These are phyloP conservation scores for Trichomalopsis sarcophagae DNA, from an alignment of 1,140 invertebrate species.

Conservation along the genomic window DNA sequence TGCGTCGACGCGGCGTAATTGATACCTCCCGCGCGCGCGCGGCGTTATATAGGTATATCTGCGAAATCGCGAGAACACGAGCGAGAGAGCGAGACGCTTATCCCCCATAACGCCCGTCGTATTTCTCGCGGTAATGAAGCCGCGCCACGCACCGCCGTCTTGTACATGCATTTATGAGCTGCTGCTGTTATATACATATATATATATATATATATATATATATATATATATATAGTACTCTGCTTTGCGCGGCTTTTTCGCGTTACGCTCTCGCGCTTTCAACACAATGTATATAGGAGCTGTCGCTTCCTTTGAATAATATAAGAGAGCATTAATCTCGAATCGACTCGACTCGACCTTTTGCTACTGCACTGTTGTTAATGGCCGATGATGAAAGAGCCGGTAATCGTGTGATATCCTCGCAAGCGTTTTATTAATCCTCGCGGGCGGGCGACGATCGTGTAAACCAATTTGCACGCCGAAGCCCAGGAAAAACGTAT, in stretches of 20 bases:
- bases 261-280: background rate
- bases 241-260: background rate
- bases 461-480: conserved; percentile 49
- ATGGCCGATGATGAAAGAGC: conserved; percentile 18
- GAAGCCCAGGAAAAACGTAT: conserved; percentile 43
- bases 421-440: conserved; percentile 34
- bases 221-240: too few relatives aligned
- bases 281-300: too few relatives aligned
- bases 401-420: conserved; percentile 31
- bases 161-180: too few relatives aligned
- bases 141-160: conserved; percentile 24
- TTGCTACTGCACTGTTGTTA: too few relatives aligned
- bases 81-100: background rate
- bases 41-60: conserved; percentile 17
- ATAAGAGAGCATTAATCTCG: too few relatives aligned
- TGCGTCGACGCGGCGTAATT: conserved; percentile 43
- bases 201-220: too few relatives aligned
- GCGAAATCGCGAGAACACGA: conserved; percentile 18
- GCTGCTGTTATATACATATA: too few relatives aligned
- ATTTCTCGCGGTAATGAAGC: conserved; percentile 33
- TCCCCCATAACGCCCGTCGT: conserved; percentile 12
- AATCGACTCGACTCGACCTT: background rate
- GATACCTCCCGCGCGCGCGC: conserved; percentile 15
- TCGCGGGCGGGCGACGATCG: background rate
- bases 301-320: too few relatives aligned